Percentiles rank a stretch among this genome's conserved stretches.
These are phyloP conservation scores for Drosophila kohkoa DNA, from an alignment of 1,140 invertebrate species.

Conservation along the genomic window DNA sequence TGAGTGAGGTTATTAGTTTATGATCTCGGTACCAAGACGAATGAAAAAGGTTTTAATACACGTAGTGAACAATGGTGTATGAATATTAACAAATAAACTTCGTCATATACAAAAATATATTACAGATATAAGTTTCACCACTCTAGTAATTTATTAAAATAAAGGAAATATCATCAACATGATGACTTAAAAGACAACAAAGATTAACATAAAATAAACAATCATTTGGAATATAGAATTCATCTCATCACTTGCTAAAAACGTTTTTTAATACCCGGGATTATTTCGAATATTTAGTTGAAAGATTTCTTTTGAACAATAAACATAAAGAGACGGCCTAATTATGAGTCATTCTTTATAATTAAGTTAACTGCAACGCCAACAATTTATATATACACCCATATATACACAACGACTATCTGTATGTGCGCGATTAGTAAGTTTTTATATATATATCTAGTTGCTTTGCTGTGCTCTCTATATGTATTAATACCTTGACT, in stretches of 20 bases:
- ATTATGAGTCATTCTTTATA: slow-evolving; percentile 43
- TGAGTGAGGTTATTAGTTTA: no score
- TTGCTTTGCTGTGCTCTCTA: slow-evolving; percentile 16
- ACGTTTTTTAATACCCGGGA: not conserved
- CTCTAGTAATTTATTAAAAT: no score
- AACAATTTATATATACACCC: slow-evolving; percentile 26
- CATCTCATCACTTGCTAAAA: not conserved
- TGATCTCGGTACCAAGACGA: no score
- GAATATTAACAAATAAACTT: no score
- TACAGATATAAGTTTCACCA: no score
- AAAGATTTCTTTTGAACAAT: slow-evolving; percentile 7
- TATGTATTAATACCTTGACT: slow-evolving; percentile 38
- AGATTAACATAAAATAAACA: no score
- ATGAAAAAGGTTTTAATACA: no score
- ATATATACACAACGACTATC: not conserved
- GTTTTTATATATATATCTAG: slow-evolving; percentile 19
- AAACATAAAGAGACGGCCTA: not conserved
- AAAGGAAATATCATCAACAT: no score
- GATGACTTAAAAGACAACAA: no score
- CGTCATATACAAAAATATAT: no score
- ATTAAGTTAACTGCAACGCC: slow-evolving; percentile 67
- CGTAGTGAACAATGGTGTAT: no score
- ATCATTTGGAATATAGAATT: not conserved
- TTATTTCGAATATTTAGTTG: not conserved
- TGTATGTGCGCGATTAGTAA: slow-evolving; percentile 14